Evolutionary conservation across 2,888 invertebrate species (phyloP).

Genomic region (Theodoxus fluviatilis): DNA sequence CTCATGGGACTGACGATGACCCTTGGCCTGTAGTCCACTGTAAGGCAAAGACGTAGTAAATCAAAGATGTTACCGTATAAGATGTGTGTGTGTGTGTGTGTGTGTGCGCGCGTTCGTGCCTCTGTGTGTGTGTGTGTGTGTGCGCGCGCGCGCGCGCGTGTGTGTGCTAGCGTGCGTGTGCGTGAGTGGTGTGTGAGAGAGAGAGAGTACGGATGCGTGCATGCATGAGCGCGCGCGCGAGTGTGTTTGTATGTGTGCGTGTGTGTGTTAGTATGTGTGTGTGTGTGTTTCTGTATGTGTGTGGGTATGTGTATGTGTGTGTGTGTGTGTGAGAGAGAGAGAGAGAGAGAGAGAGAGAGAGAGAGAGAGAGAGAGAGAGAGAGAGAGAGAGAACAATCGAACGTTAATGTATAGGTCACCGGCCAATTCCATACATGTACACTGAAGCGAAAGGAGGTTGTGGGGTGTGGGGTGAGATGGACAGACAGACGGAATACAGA

Average conservation of each 20-base stretch:
- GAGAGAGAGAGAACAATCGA: too few species aligned
- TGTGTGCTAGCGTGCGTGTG: not conserved
- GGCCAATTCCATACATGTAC: too few species aligned
- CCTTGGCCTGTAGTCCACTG: slow-evolving; percentile 40
- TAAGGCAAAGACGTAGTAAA: not conserved
- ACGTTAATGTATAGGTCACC: too few species aligned
- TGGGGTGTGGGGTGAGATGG: too few species aligned
- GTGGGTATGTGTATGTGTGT: slow-evolving; percentile 3
- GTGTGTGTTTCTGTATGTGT: not conserved
- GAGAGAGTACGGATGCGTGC: not conserved
- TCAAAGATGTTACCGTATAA: too few species aligned
- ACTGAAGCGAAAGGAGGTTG: too few species aligned
- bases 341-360: not conserved
- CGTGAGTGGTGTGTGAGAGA: not conserved
- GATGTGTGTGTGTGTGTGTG: not conserved
- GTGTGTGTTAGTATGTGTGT: not conserved
- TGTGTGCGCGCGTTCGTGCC: not conserved
- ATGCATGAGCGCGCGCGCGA: not conserved
- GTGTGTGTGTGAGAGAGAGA: not conserved
- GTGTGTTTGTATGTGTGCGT: not conserved
- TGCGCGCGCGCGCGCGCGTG: not conserved
- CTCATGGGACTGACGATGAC: slow-evolving; percentile 46
- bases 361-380: too few species aligned
- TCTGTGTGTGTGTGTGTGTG: not conserved
- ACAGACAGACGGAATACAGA: too few species aligned